These are phyloP conservation scores for Equus przewalskii DNA, from an alignment of 2,113 vertebrate species.

Conservation along the genomic window DNA sequence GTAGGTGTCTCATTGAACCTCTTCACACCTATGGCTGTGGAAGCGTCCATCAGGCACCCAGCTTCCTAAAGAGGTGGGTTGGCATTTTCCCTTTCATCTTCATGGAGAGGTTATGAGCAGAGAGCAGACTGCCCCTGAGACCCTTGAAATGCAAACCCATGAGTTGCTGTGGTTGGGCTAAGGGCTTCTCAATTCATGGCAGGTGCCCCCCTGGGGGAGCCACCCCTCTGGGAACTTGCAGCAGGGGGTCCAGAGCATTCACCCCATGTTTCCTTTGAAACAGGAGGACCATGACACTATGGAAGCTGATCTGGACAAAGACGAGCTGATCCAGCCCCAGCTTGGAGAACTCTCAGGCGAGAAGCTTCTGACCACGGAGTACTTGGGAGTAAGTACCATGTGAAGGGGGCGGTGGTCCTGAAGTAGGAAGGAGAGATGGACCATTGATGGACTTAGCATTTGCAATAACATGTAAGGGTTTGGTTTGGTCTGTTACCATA, in stretches of 20 bases:
- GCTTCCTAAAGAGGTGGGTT: not conserved
- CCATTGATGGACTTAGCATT: fast-evolving
- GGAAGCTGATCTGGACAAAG: conserved; percentile 94
- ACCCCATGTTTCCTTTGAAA: conserved; percentile 61
- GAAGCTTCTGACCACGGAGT: conserved; percentile 96
- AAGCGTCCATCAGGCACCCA: fast-evolving
- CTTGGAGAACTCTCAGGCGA: conserved; percentile 95
- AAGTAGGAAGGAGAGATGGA: not conserved
- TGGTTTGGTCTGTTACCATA: not conserved
- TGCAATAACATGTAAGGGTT: not conserved
- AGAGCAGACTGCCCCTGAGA: not conserved
- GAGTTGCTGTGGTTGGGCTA: not conserved
- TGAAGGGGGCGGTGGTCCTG: not conserved
- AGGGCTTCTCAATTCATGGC: not conserved
- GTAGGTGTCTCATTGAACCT: not conserved
- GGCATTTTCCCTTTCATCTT: not conserved
- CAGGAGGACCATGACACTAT: conserved; percentile 92
- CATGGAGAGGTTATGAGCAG: not conserved
- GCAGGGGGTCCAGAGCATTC: not conserved
- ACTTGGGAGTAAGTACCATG: conserved; percentile 93
- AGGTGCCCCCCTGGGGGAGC: not conserved
- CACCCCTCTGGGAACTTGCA: not conserved
- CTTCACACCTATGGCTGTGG: fast-evolving
- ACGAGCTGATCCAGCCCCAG: conserved; percentile 94
- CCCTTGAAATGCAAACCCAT: not conserved